Evolutionary conservation across 2,888 invertebrate species (phyloP).

Genomic region (Sesia bembeciformis): DNA sequence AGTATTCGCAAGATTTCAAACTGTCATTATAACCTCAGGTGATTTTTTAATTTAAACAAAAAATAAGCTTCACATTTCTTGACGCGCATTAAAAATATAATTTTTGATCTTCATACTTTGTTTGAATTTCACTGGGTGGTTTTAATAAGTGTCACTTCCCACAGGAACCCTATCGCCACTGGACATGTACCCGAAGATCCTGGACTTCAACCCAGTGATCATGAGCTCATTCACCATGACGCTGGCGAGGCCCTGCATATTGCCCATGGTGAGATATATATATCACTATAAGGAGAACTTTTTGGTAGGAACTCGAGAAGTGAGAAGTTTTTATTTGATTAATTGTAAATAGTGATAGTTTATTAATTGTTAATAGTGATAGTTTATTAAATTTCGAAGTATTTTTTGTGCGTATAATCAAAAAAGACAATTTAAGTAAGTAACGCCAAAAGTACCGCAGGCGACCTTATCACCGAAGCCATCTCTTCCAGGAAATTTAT

Average conservation of each 20-base stretch:
- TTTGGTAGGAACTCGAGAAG: background rate
- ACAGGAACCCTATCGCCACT: conserved; percentile 95
- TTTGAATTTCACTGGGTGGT: background rate
- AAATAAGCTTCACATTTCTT: background rate
- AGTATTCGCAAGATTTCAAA: conserved; percentile 96
- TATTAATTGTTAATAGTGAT: too few species aligned
- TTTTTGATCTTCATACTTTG: background rate
- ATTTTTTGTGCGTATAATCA: too few species aligned
- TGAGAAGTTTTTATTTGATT: background rate
- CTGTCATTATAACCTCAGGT: conserved; percentile 96
- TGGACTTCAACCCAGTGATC: conserved; percentile 97
- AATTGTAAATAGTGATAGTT: too few species aligned
- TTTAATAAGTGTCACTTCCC: background rate
- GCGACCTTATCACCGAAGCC: too few species aligned
- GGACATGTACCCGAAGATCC: conserved; percentile 99
- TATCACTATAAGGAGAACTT: background rate
- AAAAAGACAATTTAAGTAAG: too few species aligned
- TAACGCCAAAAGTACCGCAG: too few species aligned
- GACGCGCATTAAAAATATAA: too few species aligned
- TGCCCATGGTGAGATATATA: conserved; percentile 86
- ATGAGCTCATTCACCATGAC: conserved; percentile 99
- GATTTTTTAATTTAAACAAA: background rate
- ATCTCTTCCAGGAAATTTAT: too few species aligned
- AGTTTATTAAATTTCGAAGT: too few species aligned
- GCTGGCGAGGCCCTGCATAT: conserved; percentile 93